These are phyloP conservation scores for Drosophila sp. DNA, from an alignment of 1,140 invertebrate genomes.

Conservation along the genomic window DNA sequence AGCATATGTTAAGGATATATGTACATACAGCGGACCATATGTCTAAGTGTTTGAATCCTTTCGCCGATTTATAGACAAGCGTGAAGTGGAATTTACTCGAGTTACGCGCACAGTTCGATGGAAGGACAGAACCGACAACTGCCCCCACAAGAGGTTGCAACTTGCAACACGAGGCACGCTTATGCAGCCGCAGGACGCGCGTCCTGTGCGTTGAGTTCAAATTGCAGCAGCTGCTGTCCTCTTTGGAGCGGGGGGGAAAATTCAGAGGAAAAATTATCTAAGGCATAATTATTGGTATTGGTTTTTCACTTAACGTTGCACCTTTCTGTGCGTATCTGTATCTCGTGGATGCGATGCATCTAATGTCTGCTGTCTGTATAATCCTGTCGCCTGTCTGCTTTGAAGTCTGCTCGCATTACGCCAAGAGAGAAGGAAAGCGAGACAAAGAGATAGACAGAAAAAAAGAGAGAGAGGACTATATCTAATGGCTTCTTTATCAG, in stretches of 20 bases:
- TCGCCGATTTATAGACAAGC: slow-evolving; percentile 46
- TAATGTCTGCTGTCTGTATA: slow-evolving; percentile 12
- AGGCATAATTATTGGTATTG: slow-evolving; percentile 40
- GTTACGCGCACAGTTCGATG: slow-evolving; percentile 42
- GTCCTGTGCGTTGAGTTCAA: slow-evolving; percentile 41
- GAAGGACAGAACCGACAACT: slow-evolving; percentile 11
- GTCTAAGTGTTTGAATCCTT: slow-evolving; percentile 49
- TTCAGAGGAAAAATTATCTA: slow-evolving; percentile 21
- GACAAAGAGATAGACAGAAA: neutral
- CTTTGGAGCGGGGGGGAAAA: slow-evolving; percentile 25
- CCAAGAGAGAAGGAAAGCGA: neutral
- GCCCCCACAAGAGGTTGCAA: slow-evolving; percentile 6
- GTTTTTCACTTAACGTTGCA: slow-evolving; percentile 49
- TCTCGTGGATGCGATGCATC: no score
- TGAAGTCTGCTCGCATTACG: slow-evolving; percentile 45
- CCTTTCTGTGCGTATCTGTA: slow-evolving; percentile 25
- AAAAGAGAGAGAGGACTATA: neutral
- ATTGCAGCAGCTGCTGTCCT: slow-evolving; percentile 40
- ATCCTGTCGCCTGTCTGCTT: slow-evolving; percentile 45
- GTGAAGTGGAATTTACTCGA: slow-evolving; percentile 55
- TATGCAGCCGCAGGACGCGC: slow-evolving; percentile 38
- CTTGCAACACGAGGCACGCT: slow-evolving; percentile 34
- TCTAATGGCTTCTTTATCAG: slow-evolving; percentile 52
- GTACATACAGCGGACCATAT: slow-evolving; percentile 30
- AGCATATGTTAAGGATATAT: slow-evolving; percentile 53